Conservation (phyloP, 2,797 vertebrate species). For the Esox lucius region DNA sequence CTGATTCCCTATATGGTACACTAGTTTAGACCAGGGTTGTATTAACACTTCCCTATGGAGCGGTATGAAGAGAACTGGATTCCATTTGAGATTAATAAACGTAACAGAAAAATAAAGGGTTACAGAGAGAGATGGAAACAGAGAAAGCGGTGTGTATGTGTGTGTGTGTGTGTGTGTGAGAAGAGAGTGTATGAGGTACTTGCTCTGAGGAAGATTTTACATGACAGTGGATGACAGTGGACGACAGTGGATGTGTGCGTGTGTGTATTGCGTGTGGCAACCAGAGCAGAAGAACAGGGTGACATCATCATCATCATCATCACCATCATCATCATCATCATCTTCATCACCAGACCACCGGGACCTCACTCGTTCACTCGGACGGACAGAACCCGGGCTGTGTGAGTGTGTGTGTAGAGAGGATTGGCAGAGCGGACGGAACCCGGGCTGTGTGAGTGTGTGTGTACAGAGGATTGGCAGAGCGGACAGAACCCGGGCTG, state of each 20-base stretch:
- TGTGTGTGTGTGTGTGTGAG: constrained; percentile 23
- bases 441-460: constrained; percentile 17
- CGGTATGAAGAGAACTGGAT: no score
- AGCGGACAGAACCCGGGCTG: background rate
- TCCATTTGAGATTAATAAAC: no score
- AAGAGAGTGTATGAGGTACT: background rate
- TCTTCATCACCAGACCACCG: constrained; percentile 8
- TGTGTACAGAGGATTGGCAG: background rate
- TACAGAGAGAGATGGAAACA: background rate
- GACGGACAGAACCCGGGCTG: constrained; percentile 19
- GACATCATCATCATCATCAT: constrained; percentile 25
- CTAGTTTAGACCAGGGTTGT: no score
- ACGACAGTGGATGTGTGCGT: no score
- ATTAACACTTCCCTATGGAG: no score
- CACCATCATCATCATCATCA: constrained; percentile 6
- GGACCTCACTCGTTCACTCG: constrained; percentile 23
- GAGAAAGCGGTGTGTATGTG: constrained; percentile 17
- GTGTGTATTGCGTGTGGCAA: constrained; percentile 43
- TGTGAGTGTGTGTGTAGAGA: constrained; percentile 12
- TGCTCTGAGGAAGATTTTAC: constrained; percentile 45
- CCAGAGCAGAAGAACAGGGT: constrained; percentile 41
- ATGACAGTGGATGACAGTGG: constrained; percentile 31
- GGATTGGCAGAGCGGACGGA: background rate
- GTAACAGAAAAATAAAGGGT: no score
- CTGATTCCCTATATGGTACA: no score